Evolutionary conservation across 37 sponge, comb jelly and placozoan genomes (phyloP).

Genomic region (Halisarca cf. caerulea): DNA sequence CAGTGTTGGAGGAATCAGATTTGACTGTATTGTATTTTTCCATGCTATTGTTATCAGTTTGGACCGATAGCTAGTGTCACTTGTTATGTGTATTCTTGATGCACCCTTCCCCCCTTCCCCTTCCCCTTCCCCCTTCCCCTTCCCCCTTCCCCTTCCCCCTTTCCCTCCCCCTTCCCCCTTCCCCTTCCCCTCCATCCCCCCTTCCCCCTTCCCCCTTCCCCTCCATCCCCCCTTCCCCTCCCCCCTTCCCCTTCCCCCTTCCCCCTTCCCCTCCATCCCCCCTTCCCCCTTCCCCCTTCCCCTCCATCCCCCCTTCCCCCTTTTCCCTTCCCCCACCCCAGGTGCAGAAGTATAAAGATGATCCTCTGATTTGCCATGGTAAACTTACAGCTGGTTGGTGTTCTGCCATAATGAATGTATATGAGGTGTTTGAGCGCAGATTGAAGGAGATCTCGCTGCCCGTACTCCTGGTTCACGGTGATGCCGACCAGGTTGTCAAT

Average conservation of each 20-base stretch:
- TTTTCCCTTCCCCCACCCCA: background rate
- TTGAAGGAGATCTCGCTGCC: slow-evolving; percentile 38
- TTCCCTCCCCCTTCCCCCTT: background rate
- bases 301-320: background rate
- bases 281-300: no score
- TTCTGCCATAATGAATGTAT: slow-evolving; percentile 18
- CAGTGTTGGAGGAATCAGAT: no score
- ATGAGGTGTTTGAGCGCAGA: background rate
- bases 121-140: background rate
- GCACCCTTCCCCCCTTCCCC: no score
- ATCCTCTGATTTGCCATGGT: slow-evolving; percentile 60
- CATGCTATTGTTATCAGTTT: no score
- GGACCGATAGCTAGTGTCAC: no score
- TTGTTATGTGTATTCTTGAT: no score
- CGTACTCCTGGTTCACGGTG: slow-evolving; percentile 59
- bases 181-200: no score
- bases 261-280: no score
- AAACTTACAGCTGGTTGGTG: slow-evolving; percentile 55
- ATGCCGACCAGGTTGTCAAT: slow-evolving; percentile 55
- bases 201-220: no score
- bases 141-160: slow-evolving; percentile 5
- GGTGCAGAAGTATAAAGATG: slow-evolving; percentile 43
- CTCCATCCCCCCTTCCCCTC: background rate
- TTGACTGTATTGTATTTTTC: no score
- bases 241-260: background rate